Base-by-base conservation (phyloP, 2,113 vertebrate genomes). In the Prionailurus bengalensis region DNA sequence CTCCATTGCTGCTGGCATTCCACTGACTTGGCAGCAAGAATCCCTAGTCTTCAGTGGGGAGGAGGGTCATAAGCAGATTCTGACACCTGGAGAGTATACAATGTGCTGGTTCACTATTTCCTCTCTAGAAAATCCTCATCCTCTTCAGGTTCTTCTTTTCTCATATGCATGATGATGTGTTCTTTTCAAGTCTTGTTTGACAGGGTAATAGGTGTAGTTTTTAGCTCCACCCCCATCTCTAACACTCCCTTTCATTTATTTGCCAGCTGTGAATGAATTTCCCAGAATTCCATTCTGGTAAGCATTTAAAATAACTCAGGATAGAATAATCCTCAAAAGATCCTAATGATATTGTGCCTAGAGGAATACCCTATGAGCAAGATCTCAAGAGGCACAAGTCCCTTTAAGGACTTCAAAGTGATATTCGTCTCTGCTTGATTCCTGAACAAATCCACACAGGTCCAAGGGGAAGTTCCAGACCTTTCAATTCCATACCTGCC, bases 261-360 rank as follows among this genome's bases (percentile, higher is more conserved):
- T 94, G 58, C 15, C 91, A 93, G 8, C 33, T 51, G 9, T 81
- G 74, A 89, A 19, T 76, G 1, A 84, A 94, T 88, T 94, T 92
- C 36, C 13, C 29, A 94, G 73, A 45, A 84, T 84, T 45, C 48
- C 6, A 88, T 95, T 82, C 85, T 58, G 23, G 17, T 53, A 83
- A 91, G 45, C 53, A 31, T 96, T 97, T 70, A 39, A 36, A 89
- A 71, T 73, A 61, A 76, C 7, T 74, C 70, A 23, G 53, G 45
- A 79, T n/a, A 70, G 88, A 94, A 81, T 66, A 71, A 61, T n/a
- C 17, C 53, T 92, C 55, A 27, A 5, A 89, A 2, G 15, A 92
- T 85, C 10, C 61, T 84, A 14, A 53, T 42, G 23, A 63, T 33
- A 11, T 36, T 79, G 31, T 91, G 21, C 51, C 55, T 82, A 70